These are phyloP conservation scores for Oreochromis mossambicus DNA, from an alignment of 2,797 vertebrate genomes.

Conservation along the genomic window DNA sequence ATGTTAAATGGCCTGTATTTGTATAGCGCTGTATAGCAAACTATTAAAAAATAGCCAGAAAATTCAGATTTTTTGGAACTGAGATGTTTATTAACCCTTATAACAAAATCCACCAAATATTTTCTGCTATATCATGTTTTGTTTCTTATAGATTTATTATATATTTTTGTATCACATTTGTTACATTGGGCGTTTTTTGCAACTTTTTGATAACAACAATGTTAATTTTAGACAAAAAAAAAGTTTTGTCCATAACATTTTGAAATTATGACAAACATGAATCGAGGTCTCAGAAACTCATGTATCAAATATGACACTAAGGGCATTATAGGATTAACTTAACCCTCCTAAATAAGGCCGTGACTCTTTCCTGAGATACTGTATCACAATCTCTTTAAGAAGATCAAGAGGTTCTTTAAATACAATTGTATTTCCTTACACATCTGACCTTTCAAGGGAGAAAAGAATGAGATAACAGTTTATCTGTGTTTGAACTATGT, in stretches of 20 bases:
- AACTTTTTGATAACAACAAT: neutral
- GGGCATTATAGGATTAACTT: neutral
- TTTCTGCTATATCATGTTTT: neutral
- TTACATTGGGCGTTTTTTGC: accelerated
- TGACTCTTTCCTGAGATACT: neutral
- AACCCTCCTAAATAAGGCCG: neutral
- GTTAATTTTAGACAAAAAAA: neutral
- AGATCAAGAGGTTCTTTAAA: neutral
- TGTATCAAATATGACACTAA: neutral
- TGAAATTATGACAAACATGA: neutral
- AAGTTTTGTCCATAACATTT: neutral
- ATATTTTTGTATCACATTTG: neutral
- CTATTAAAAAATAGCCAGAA: neutral
- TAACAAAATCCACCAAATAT: neutral
- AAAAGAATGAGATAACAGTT: neutral
- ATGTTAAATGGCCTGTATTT: neutral
- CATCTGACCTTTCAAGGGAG: accelerated
- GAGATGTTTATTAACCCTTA: neutral
- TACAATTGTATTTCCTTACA: accelerated
- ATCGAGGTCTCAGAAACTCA: neutral
- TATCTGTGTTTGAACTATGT: neutral
- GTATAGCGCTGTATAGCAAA: neutral
- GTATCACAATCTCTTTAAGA: neutral
- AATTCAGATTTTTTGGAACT: accelerated
- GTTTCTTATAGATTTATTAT: neutral